Base-by-base conservation (phyloP, 2,888 invertebrate species). In the Papilio protenor region DNA sequence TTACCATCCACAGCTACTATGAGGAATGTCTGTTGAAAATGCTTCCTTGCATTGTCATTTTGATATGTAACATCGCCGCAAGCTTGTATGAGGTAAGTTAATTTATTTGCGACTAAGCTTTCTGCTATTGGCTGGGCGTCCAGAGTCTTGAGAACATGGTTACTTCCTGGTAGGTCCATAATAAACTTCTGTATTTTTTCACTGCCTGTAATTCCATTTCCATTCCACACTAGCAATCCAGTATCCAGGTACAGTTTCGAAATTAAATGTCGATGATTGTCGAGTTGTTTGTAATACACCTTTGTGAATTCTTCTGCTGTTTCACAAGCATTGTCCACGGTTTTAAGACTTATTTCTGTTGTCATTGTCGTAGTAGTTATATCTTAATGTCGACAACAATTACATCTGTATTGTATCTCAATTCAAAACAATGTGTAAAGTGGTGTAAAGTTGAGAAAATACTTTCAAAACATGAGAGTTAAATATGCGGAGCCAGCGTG, bases 201-300 rank as follows among this genome's bases (percentile, higher is more conserved):
- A 85, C 96, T 97, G 10, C 98, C 98, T 76, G 95, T 96, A 0
- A 97, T 95, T 10, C 97, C 97, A 90, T 98, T 98, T 47, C 99
- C 99, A 94, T 99, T 99, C 99, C 98, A 99, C 69, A 98, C 96
- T 75, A 98, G 92, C n/a, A 97, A 94, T 10, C 97, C 98, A 40
- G 96, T 96, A 70, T 98, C 98, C 84, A 98, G 93, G 87, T 99
- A 99, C 66, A 98, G 92, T 86, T 97, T 97, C 0, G 96, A 95
- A 88, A 98, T 96, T 87, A 97, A 91, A 94, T 98, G 98, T 88
- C 98, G 95, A 82, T 97, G 96, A 89, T 98, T 98, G 87, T 99
- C 99, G 79, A 98, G 94, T 85, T 97, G 97, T 85, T 98, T 98
- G 89, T 99, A 99, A 90, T 97, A 99, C 5, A 98, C 93, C 91